Evolutionary conservation across 2,113 vertebrate species (phyloP), one percentile per base, ranked within the genome.

Genomic region (Callorhinus ursinus): DNA sequence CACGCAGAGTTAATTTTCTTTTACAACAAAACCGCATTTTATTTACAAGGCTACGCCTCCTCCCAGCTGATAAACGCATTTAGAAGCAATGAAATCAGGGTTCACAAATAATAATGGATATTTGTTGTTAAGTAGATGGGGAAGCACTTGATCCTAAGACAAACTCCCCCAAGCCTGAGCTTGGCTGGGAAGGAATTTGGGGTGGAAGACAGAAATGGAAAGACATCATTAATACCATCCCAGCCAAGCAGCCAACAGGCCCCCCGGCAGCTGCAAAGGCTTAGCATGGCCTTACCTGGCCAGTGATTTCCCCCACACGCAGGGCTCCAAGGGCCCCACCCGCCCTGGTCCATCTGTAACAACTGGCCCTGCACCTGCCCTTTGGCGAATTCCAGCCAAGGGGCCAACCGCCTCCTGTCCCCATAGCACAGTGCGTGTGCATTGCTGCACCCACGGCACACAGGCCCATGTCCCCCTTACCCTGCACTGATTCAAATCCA

Each of bases 11-110:
- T 84, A 69, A 65, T 90, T 97, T 93, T 93, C 95, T 90, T 97
- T 95, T 96, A 97, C 92, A 96, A 85, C 95, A 97, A 97, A 97
- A 96, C 96, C 96, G 74, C 96, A 93, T 95, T 96, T 96, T 93
- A 96, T 95, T 94, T 90, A 84, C 92, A 92, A 97, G 93, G 79
- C 89, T 7, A 33, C 95, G 90, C 95, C 97, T 97, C 91, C 83
- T 90, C 97, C 87, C 97, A 61, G 92, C 89, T 95, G 92, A 71
- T 87, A 82, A 77, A 69, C 1, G 63, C 92, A 53, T 90, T 93
- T 77, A 91, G 96, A 95, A 84, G 95, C 88, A 94, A 86, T 96
- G 97, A 96, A 97, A 95, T 88, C 77, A 39, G 87, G 90, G 55
- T 92, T 92, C 81, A 18, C 90, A 93, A 84, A 92, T 88, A 92